Conservation (phyloP, 2,888 invertebrate species). For the Periphyllus acericola region DNA sequence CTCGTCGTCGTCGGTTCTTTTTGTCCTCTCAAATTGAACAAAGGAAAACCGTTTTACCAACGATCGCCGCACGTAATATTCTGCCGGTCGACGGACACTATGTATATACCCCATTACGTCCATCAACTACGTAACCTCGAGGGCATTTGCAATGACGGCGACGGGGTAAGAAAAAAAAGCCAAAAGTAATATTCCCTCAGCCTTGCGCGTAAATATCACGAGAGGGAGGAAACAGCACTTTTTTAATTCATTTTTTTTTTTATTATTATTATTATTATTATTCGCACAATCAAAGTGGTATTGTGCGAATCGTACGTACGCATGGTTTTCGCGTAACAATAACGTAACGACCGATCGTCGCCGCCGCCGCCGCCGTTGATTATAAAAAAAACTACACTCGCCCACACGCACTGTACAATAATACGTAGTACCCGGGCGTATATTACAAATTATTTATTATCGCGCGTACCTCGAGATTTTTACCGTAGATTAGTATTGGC, state of each 20-base stretch:
- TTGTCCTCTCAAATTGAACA: neutral
- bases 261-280: too few species aligned
- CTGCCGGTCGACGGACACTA: constrained; percentile 17
- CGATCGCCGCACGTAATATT: constrained; percentile 23
- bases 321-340: constrained; percentile 8
- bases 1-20: neutral
- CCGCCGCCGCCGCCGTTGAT: neutral
- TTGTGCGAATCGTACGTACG: neutral
- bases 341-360: constrained; percentile 10
- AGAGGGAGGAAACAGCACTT: neutral
- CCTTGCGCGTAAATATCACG: neutral
- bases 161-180: neutral
- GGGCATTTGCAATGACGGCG: constrained; percentile 13
- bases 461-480: neutral
- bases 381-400: neutral
- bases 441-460: neutral
- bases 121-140: neutral
- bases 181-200: neutral
- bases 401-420: too few species aligned
- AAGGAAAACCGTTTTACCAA: constrained; percentile 34
- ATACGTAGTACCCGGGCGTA: neutral
- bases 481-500: constrained; percentile 11
- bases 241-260: too few species aligned
- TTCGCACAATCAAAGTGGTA: constrained; percentile 21
- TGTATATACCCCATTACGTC: neutral